Base-by-base conservation (phyloP, 2,113 vertebrate species). In the Phaethon lepturus region DNA sequence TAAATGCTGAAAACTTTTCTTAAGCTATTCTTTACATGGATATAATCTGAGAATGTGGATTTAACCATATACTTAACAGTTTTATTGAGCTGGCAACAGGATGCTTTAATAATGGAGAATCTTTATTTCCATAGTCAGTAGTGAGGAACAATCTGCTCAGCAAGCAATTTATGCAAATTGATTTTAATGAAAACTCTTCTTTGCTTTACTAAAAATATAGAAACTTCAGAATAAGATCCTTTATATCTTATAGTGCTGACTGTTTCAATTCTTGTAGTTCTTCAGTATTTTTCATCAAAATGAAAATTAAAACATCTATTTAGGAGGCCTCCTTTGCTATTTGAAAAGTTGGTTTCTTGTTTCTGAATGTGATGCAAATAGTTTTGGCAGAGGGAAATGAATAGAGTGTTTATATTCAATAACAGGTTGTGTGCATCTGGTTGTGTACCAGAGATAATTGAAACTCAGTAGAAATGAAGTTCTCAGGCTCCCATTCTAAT, bases 161-260 rank as follows among this genome's bases (percentile, higher is more conserved):
- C 44, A 78, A 90, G 38, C 9, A 91, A 76, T 89, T 92, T 78
- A 92, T 91, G 79, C 47, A 94, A 95, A 96, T 86, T 83, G 2
- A 67, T 73, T 93, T 71, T 68, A 86, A 94, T 86, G 72, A 92
- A 88, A 95, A 89, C 49, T 84, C 42, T 96, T 44, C 49, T 74
- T 45, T 75, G 40, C 47, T 74, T 95, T 86, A 38, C 44, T 77
- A 53, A 92, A 97, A 93, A 72, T 66, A 91, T 8, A 68, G 44
- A 83, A 75, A 73, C 23, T 73, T 93, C 40, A 3, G 2, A 93
- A 71, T 84, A 71, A 77, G 18, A 63, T 63, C 47, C 25, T 55
- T 91, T 40, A 25, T 74, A 33, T 84, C 42, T 23, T 47, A 29
- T 15, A 68, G 24, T 23, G 11, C 38, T 90, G 79, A 33, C 33